These are phyloP conservation scores for Oophaga sylvatica DNA, from an alignment of 2,797 vertebrate genomes.

Conservation along the genomic window DNA sequence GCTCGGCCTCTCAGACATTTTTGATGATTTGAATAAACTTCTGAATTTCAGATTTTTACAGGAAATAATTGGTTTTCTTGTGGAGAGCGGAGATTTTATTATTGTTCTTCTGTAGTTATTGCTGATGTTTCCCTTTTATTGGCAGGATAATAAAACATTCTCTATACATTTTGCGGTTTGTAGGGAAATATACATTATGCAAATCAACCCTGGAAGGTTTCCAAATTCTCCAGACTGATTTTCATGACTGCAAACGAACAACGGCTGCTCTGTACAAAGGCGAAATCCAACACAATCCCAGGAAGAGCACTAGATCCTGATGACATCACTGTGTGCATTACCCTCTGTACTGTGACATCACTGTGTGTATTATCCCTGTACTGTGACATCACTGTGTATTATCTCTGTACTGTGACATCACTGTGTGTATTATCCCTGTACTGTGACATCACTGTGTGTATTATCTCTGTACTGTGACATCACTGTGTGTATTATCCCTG, in stretches of 20 bases:
- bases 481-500: too few species aligned
- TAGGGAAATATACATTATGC: constrained; percentile 23
- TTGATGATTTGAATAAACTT: constrained; percentile 27
- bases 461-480: too few species aligned
- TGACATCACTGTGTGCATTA: constrained; percentile 16
- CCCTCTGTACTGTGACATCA: constrained; percentile 3
- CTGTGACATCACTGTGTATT: too few species aligned
- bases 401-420: too few species aligned
- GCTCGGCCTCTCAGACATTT: background rate
- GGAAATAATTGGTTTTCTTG: constrained; percentile 49
- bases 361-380: background rate
- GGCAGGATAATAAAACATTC: constrained; percentile 38
- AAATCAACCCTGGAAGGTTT: constrained; percentile 13
- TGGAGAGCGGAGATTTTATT: constrained; percentile 14
- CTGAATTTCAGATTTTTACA: constrained; percentile 3
- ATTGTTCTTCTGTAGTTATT: constrained; percentile 43
- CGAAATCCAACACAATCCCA: too few species aligned
- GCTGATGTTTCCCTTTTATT: constrained; percentile 24
- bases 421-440: too few species aligned
- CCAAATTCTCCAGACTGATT: background rate
- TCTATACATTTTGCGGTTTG: constrained; percentile 28
- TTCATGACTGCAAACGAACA: background rate
- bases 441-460: too few species aligned
- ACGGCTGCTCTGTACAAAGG: background rate
- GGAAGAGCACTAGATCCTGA: too few species aligned